Evolutionary conservation across 2,888 invertebrate genomes (phyloP).

Genomic region (Melinopterus prodromus): DNA sequence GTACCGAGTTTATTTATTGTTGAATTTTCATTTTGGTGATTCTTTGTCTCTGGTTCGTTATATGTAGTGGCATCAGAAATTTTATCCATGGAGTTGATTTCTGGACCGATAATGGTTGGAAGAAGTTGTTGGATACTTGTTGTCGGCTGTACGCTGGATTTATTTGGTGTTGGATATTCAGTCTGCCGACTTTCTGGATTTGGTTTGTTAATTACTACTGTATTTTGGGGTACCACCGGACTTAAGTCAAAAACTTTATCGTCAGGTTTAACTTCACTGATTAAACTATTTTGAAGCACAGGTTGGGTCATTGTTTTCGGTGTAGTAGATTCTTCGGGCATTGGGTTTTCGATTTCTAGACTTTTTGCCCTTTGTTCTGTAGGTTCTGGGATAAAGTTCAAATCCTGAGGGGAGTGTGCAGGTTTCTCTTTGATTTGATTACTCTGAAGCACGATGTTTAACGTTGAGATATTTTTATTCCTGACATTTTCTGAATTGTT

Average conservation of each 20-base stretch:
- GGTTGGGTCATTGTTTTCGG: no score
- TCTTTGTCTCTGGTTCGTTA: neutral
- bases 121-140: neutral
- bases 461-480: slow-evolving; percentile 43
- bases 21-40: neutral
- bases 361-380: slow-evolving; percentile 9
- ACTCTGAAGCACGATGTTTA: slow-evolving; percentile 43
- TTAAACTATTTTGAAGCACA: no score
- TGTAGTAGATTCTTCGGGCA: no score
- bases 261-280: neutral
- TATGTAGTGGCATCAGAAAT: neutral
- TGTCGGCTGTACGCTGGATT: neutral
- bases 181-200: neutral
- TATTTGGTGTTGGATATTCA: neutral
- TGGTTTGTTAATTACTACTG: neutral
- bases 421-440: slow-evolving; percentile 16
- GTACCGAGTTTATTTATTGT: neutral
- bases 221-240: neutral
- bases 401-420: neutral
- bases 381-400: neutral
- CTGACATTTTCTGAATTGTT: slow-evolving; percentile 32
- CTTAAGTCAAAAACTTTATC: neutral
- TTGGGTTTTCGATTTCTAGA: neutral
- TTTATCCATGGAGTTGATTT: neutral
- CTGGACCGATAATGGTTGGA: neutral